Evolutionary conservation across 1,140 invertebrate species (phyloP).

Genomic region (Scylla paramamosain): DNA sequence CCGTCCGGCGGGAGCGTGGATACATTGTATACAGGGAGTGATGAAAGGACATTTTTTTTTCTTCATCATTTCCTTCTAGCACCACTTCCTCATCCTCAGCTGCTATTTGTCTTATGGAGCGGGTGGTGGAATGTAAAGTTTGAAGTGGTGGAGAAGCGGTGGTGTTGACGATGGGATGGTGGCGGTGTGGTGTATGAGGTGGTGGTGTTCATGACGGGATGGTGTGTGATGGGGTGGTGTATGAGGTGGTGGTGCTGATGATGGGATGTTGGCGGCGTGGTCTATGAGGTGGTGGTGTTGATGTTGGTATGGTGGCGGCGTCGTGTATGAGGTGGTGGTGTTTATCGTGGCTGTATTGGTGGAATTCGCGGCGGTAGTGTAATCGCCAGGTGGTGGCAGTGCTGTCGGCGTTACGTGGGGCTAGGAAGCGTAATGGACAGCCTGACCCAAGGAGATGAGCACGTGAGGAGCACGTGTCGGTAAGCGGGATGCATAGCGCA

Average conservation of each 20-base stretch:
- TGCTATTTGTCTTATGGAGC: neutral
- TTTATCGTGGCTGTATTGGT: too few species aligned
- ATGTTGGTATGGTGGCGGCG: neutral
- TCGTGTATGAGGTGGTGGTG: too few species aligned
- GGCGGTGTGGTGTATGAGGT: neutral
- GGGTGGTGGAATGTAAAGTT: neutral
- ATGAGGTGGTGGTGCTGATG: neutral
- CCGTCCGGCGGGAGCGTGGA: neutral
- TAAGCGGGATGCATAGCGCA: too few species aligned
- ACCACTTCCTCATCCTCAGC: neutral
- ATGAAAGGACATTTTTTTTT: neutral
- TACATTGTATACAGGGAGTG: neutral
- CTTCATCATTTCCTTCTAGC: neutral
- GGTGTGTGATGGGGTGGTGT: neutral
- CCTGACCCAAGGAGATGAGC: neutral
- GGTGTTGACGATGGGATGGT: neutral
- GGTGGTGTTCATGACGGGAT: neutral
- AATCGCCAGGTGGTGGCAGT: too few species aligned
- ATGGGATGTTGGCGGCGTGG: too few species aligned
- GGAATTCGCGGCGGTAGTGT: too few species aligned
- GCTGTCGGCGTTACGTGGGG: neutral
- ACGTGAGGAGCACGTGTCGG: neutral
- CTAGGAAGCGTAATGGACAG: neutral
- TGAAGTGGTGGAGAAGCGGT: neutral
- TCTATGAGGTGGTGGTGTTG: neutral